phyloP scores from a whole-genome alignment of 2,113 vertebrate genomes.

The Addax nasomaculatus region DNA sequence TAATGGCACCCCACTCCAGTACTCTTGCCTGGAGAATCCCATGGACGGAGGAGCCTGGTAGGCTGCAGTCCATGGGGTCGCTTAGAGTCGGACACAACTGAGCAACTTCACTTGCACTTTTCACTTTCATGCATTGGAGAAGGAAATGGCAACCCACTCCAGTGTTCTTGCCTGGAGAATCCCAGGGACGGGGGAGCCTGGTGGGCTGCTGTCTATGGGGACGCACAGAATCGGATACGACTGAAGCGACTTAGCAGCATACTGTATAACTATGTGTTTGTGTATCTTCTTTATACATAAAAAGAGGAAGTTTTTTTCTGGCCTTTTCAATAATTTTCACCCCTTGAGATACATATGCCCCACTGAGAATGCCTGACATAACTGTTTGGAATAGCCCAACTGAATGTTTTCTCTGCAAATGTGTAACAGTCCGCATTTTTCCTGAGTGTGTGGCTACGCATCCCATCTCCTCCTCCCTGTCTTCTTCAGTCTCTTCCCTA shows the following conservation, averaged over 20 bases:
- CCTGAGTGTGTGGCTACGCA: background rate
- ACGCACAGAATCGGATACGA: too few relatives aligned
- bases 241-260: background rate
- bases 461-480: background rate
- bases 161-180: too few relatives aligned
- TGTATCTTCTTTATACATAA: background rate
- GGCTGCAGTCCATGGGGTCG: too few relatives aligned
- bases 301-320: background rate
- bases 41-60: too few relatives aligned
- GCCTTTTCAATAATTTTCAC: background rate
- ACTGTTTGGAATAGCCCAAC: background rate
- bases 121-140: too few relatives aligned
- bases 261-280: background rate
- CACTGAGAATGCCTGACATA: background rate
- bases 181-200: too few relatives aligned
- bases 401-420: background rate
- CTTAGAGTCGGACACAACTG: too few relatives aligned
- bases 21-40: too few relatives aligned
- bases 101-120: too few relatives aligned
- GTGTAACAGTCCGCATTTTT: background rate
- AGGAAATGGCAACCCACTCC: too few relatives aligned
- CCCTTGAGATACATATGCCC: background rate
- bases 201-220: too few relatives aligned
- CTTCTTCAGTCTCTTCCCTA: background rate
- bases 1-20: too few relatives aligned